Conservation (phyloP, 2,113 vertebrate species). For the Embiotoca jacksoni region DNA sequence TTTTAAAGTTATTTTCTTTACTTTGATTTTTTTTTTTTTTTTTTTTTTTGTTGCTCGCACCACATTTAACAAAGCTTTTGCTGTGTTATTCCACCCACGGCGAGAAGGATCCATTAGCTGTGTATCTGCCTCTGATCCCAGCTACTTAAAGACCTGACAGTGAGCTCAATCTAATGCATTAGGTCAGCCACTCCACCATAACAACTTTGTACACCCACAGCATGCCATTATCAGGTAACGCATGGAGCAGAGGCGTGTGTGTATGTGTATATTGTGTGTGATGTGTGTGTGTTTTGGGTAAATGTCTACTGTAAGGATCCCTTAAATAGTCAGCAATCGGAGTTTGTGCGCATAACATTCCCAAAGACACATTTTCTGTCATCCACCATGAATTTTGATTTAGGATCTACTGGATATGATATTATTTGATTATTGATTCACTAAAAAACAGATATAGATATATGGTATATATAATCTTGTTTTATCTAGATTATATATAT, state of each 20-base stretch:
- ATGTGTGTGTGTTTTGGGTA: conserved; percentile 22
- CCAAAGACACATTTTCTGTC: neutral
- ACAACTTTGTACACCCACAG: conserved; percentile 80
- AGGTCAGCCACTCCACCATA: conserved; percentile 79
- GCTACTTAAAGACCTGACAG: conserved; percentile 83
- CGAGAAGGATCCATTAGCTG: conserved; percentile 81
- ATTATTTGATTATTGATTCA: neutral
- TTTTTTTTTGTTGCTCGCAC: conserved; percentile 16
- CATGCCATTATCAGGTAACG: conserved; percentile 78
- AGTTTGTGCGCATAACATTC: neutral
- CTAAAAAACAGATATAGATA: neutral
- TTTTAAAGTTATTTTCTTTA: conserved; percentile 20
- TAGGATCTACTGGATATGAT: neutral
- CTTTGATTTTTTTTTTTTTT: conserved; percentile 6
- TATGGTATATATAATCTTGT: too few relatives aligned
- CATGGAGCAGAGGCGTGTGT: conserved; percentile 51
- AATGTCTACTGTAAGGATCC: conserved; percentile 24
- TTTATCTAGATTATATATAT: neutral
- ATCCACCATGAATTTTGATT: conserved; percentile 2
- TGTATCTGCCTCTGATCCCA: conserved; percentile 79
- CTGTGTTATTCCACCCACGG: conserved; percentile 77
- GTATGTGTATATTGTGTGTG: conserved; percentile 17
- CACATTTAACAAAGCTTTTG: conserved; percentile 64
- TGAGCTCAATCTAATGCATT: conserved; percentile 81
- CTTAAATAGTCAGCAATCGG: conserved; percentile 9